Conservation (phyloP, 2,113 vertebrate species). For the Pan troglodytes region DNA sequence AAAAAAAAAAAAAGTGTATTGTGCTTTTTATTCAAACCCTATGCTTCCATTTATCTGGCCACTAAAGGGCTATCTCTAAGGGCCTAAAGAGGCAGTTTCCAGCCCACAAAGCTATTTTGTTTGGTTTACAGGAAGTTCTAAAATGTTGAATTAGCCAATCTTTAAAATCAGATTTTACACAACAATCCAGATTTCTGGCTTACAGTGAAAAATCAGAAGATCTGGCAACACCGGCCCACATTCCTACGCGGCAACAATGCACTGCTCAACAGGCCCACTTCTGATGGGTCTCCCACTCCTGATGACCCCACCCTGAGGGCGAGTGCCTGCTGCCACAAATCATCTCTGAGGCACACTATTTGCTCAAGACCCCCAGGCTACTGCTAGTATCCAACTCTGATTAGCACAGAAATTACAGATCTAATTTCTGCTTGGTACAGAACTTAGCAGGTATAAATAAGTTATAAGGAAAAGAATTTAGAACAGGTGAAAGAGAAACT, state of each 20-base stretch:
- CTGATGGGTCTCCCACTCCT: neutral
- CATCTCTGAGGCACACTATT: neutral
- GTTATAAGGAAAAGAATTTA: conserved; percentile 4
- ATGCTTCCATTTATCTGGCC: neutral
- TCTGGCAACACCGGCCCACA: conserved; percentile 9
- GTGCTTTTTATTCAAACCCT: neutral
- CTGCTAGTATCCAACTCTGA: neutral
- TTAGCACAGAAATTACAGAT: neutral
- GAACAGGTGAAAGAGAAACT: neutral
- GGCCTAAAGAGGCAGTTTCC: neutral
- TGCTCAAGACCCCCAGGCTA: neutral
- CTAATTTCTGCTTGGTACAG: neutral
- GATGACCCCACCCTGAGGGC: neutral
- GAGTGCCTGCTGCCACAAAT: neutral
- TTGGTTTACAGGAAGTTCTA: conserved; percentile 46
- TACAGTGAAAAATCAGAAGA: conserved; percentile 43
- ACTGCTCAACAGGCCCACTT: neutral
- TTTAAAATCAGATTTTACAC: conserved; percentile 62
- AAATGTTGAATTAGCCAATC: conserved; percentile 32
- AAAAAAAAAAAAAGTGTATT: too few species aligned
- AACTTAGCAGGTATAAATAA: conserved; percentile 20
- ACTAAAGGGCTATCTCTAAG: neutral
- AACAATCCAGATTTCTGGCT: conserved; percentile 60
- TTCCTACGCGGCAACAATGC: neutral
- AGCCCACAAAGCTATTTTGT: conserved; percentile 41